A percentile compares a stretch with the other conserved stretches of the same genome.
These are phyloP conservation scores for Trichonephila clavata DNA, from an alignment of 1,140 invertebrate species.

Conservation along the genomic window DNA sequence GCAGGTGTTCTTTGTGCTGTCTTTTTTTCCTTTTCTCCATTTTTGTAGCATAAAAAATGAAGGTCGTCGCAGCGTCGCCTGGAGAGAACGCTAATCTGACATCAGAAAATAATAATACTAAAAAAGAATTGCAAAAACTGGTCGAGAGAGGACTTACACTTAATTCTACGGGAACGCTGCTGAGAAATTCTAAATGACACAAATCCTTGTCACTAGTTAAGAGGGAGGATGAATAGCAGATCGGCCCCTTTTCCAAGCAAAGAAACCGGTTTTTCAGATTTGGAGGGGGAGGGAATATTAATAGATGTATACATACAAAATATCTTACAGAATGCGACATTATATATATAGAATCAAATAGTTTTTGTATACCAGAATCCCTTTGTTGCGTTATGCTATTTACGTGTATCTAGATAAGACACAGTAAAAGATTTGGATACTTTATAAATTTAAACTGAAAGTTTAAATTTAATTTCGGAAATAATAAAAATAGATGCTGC, in stretches of 20 bases:
- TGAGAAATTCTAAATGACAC: conserved; percentile 33
- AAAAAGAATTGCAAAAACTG: conserved; percentile 26
- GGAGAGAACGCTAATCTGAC: background rate
- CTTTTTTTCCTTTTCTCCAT: background rate
- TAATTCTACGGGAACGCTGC: background rate
- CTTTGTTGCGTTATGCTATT: too few species aligned
- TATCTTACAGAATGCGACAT: too few species aligned
- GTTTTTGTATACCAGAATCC: too few species aligned
- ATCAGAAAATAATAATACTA: conserved; percentile 40
- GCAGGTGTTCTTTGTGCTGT: background rate
- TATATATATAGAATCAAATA: too few species aligned
- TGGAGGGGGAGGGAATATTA: too few species aligned
- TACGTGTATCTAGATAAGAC: too few species aligned
- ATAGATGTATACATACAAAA: too few species aligned
- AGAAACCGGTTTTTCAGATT: conserved; percentile 30
- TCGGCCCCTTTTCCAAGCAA: background rate
- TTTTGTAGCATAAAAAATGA: background rate
- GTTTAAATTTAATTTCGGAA: too few species aligned
- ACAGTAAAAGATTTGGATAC: too few species aligned
- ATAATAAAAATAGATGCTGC: too few species aligned
- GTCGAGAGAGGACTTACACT: background rate
- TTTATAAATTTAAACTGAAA: too few species aligned
- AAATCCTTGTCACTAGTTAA: background rate
- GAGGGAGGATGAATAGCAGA: background rate
- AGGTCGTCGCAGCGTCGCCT: conserved; percentile 40